Percentiles rank a stretch among this genome's conserved stretches.
These are phyloP conservation scores for Palythoa caribaeorum DNA, from an alignment of 92 coral and sea anemone species.

Conservation along the genomic window DNA sequence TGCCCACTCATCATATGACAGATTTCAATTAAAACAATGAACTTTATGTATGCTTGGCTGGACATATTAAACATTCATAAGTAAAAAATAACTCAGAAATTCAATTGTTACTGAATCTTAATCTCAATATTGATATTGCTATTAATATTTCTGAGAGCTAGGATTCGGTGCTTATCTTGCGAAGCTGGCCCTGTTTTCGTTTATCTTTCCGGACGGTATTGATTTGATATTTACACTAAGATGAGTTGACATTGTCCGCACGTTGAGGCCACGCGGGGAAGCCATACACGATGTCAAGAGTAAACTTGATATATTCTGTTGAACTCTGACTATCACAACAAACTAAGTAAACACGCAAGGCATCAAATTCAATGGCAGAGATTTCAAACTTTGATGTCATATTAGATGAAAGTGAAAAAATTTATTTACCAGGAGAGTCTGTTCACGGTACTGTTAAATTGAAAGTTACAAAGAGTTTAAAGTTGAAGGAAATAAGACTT, in stretches of 20 bases:
- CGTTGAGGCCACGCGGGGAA: no score
- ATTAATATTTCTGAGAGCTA: no score
- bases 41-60: background rate
- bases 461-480: slow-evolving; percentile 49
- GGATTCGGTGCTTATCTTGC: background rate
- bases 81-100: no score
- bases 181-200: background rate
- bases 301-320: no score
- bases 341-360: no score
- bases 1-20: background rate
- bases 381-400: slow-evolving; percentile 52
- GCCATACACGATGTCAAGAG: no score
- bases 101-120: no score
- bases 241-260: background rate
- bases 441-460: slow-evolving; percentile 68
- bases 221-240: background rate
- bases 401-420: slow-evolving; percentile 63
- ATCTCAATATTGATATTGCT: no score
- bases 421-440: slow-evolving; percentile 71
- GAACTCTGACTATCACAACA: no score
- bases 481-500: slow-evolving; percentile 63
- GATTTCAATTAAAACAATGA: background rate
- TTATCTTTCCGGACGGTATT: slow-evolving; percentile 20
- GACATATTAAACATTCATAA: no score
- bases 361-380: slow-evolving; percentile 15